Base-by-base conservation (phyloP, 1,140 invertebrate species). In the Sarcophaga peregrina region DNA sequence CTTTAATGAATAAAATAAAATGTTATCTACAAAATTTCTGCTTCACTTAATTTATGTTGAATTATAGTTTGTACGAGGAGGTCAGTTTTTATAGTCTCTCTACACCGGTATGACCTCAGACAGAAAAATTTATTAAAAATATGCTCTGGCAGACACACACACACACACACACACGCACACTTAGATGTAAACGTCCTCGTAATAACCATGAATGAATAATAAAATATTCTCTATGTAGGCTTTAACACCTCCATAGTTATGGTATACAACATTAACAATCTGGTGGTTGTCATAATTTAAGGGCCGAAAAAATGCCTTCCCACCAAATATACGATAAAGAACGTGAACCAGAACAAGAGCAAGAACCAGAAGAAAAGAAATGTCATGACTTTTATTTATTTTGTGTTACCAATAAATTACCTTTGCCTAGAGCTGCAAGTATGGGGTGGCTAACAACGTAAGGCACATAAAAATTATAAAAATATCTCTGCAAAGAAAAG, bases 1-100 rank as follows among this genome's bases (percentile, higher is more conserved):
- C 62, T 68, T 68, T 68, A 68, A 68, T 68, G 62, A 68, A 68
- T 68, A n/a, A 58, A 58, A 58, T 15, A 68, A 68, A 68, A 68
- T 68, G n/a, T 68, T 68, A 68, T 68, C 62, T 68, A 68, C 8
- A 25, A 68, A 68, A 68, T 68, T 68, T 68, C 62, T 68, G 62
- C 62, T 68, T 68, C n/a, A 68, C 62, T 68, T 68, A 68, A 68
- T 68, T 68, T 68, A 68, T 68, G 17, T 25, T n/a, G 54, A 58
- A 68, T 68, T 68, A 68, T 20, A 68, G n/a, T 37, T 37, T 37
- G 25, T n/a, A 68, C 9, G 17, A 9, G 62, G 62, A 37, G 62
- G 62, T 25, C n/a, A 68, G 9, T 52, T 68, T 68, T 68, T 68
- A 68, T 68, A 8, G n/a, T 20, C 25, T 37, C 25, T 37, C 25